Percentiles rank a stretch among this genome's conserved stretches.
phyloP scores from a whole-genome alignment of 2,888 invertebrate genomes.

The Heliconius ismenius region DNA sequence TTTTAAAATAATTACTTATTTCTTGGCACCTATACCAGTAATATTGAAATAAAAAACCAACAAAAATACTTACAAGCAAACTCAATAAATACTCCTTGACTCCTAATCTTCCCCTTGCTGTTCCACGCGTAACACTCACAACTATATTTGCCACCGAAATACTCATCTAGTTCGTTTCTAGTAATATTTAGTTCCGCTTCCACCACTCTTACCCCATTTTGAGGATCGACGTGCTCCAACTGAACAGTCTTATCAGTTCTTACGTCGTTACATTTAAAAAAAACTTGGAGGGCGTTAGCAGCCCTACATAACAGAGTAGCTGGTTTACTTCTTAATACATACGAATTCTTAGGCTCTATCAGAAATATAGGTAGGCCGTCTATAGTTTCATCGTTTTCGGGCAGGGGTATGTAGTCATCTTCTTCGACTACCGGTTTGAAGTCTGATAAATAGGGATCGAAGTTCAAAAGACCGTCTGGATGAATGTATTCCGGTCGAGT shows the following conservation, averaged over 20 bases:
- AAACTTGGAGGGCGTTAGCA: slow-evolving; percentile 91
- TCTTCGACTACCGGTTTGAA: slow-evolving; percentile 72
- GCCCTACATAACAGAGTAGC: slow-evolving; percentile 94
- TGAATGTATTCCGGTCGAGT: slow-evolving; percentile 75
- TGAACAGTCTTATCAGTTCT: slow-evolving; percentile 81
- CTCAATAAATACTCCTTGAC: slow-evolving; percentile 89
- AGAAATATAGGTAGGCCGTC: slow-evolving; percentile 92
- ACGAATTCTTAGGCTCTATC: slow-evolving; percentile 92
- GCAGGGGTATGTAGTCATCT: slow-evolving; percentile 76
- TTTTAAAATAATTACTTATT: too few relatives aligned
- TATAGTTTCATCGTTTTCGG: slow-evolving; percentile 83
- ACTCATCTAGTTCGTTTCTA: slow-evolving; percentile 91
- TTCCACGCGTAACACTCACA: slow-evolving; percentile 95
- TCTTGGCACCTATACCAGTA: background rate
- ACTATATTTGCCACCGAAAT: slow-evolving; percentile 89
- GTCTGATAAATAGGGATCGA: slow-evolving; percentile 74
- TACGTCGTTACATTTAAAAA: slow-evolving; percentile 90
- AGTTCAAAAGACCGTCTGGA: slow-evolving; percentile 70
- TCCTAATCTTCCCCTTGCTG: slow-evolving; percentile 87
- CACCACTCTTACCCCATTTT: slow-evolving; percentile 88
- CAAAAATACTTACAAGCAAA: slow-evolving; percentile 89
- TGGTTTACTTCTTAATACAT: slow-evolving; percentile 93
- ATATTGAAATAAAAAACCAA: slow-evolving; percentile 19
- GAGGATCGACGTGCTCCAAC: slow-evolving; percentile 89
- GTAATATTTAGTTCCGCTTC: slow-evolving; percentile 90